Base-by-base conservation (phyloP, 2,113 vertebrate genomes). In the Gobiocypris rarus region DNA sequence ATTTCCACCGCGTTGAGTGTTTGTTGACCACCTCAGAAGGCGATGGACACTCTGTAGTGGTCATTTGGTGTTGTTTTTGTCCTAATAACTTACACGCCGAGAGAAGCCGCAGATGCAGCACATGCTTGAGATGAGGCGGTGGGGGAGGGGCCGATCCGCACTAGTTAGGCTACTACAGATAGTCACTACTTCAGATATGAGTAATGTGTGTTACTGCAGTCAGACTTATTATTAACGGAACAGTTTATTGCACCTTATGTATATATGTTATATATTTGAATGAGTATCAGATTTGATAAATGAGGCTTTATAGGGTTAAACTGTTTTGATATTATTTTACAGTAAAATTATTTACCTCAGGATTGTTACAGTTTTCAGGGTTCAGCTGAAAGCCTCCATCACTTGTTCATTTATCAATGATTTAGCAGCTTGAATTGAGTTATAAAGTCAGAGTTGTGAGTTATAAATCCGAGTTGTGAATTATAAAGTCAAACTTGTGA, bases 21-120 rank as follows among this genome's bases (percentile, higher is more conserved):
- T 59, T 81, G 24, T 81, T 78, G 61, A 45, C 38, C 80, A 85
- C 28, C 83, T 82, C 86, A 75, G 48, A 22, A n/a, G 43, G 26
- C 31, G 7, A 83, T 88, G 82, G 17, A 34, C 26, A 17, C 56
- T 61, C 5, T 4, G 5, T 19, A 8, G 2, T 0, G n/a, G n/a
- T 11, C 3, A 19, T 43, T 63, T 77, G 4, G 1, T 1, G 2
- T 9, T 45, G 76, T 45, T 79, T 61, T 26, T 63, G 9, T 45
- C 15, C 1, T 10, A 26, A 43, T 17, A n/a, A n/a, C n/a, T n/a
- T n/a, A 79, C 8, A 17, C 9, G 38, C 9, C 17, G 38, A 19
- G 38, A 26, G 34, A 26, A 61, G 58, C 70, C 67, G 67, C 17
- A 69, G 34, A n/a, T 65, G 7, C 26, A 28, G 76, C 76, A 61